Conservation (phyloP, 2,888 invertebrate genomes). For the Microplitis manilae region DNA sequence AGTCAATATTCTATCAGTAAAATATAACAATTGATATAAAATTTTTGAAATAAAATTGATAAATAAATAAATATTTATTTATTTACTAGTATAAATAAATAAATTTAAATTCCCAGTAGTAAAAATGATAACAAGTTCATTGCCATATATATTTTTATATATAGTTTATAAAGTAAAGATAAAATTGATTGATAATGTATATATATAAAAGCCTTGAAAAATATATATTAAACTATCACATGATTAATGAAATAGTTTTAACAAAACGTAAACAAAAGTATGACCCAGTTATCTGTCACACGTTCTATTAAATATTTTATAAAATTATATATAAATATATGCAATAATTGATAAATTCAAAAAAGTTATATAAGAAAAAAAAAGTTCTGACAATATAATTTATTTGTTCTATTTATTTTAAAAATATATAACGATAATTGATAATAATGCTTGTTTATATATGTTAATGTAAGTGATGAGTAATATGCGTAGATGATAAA, state of each 20-base stretch:
- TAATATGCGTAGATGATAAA: background rate
- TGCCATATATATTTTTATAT: background rate
- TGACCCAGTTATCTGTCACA: conserved; percentile 60
- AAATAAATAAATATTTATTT: background rate
- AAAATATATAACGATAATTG: background rate
- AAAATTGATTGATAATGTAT: background rate
- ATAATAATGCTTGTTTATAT: background rate
- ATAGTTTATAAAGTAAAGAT: too few relatives aligned
- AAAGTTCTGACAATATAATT: background rate
- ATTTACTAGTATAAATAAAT: background rate
- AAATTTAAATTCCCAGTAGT: background rate
- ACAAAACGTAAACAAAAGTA: conserved; percentile 54
- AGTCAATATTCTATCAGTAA: background rate
- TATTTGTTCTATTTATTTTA: background rate
- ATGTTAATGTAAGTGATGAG: background rate
- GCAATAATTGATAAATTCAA: background rate
- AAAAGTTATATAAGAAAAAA: background rate
- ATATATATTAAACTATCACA: background rate
- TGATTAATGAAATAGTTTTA: background rate
- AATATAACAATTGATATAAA: background rate
- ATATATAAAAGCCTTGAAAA: background rate
- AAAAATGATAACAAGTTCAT: background rate
- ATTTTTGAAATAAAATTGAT: background rate
- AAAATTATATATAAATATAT: background rate
- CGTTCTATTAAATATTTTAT: conserved; percentile 23